Conservation (phyloP, 2,113 vertebrate genomes). For the Barnardius zonarius region DNA sequence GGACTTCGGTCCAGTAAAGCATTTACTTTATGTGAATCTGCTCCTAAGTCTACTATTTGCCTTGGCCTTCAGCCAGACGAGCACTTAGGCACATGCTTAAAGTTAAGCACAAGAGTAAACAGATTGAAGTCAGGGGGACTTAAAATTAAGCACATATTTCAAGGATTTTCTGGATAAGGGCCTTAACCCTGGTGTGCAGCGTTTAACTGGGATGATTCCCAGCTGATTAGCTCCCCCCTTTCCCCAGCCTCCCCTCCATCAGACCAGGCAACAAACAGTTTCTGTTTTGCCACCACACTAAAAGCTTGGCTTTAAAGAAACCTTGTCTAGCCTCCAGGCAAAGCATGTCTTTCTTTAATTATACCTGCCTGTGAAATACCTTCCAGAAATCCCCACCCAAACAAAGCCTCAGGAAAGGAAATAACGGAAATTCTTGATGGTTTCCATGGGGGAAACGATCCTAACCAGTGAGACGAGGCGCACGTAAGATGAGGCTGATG, state of each 20-base stretch:
- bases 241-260: not conserved
- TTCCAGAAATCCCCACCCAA: slow-evolving; percentile 67
- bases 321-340: slow-evolving; percentile 4
- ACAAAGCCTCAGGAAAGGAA: slow-evolving; percentile 66
- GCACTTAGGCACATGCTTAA: slow-evolving; percentile 62
- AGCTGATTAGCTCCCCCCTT: slow-evolving; percentile 18
- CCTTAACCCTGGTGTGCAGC: not conserved
- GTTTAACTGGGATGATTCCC: slow-evolving; percentile 31
- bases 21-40: not conserved
- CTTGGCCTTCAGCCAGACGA: slow-evolving; percentile 41
- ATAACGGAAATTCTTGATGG: slow-evolving; percentile 61
- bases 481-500: slow-evolving; percentile 48
- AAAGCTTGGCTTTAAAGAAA: slow-evolving; percentile 25
- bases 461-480: slow-evolving; percentile 21
- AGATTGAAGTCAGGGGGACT: slow-evolving; percentile 49
- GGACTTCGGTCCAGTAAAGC: not conserved
- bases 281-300: not conserved
- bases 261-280: not conserved
- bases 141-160: slow-evolving; percentile 62
- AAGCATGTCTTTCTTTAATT: slow-evolving; percentile 49
- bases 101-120: slow-evolving; percentile 63
- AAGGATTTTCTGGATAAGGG: slow-evolving; percentile 55
- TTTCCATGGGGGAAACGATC: slow-evolving; percentile 34
- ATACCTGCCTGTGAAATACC: slow-evolving; percentile 63
- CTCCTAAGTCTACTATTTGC: not conserved